These are phyloP conservation scores for pig (Sus scrofa) DNA, from an alignment of 2,113 vertebrate genomes.

Conservation along the genomic window DNA sequence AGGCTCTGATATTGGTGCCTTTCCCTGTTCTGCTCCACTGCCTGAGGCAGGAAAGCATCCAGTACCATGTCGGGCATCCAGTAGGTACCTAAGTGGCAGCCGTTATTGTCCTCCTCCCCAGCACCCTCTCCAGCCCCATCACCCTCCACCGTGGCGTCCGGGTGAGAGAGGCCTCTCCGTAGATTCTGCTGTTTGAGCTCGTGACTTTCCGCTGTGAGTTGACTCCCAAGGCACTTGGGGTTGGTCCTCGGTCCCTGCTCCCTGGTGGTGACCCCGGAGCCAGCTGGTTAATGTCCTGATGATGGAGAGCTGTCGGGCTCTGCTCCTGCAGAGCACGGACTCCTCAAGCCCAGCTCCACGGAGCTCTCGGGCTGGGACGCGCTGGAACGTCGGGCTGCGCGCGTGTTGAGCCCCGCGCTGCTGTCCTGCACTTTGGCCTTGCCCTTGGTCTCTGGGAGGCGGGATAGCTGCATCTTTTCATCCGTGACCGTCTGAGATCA, in stretches of 20 bases:
- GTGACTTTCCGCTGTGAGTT: not conserved
- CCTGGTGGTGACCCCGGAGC: not conserved
- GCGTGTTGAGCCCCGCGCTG: no score
- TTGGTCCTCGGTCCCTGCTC: not conserved
- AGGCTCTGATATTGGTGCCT: not conserved
- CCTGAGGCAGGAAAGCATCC: fast-evolving
- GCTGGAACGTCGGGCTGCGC: fast-evolving
- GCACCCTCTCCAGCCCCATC: no score
- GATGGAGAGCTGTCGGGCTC: not conserved
- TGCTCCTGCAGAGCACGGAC: not conserved
- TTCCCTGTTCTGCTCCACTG: no score
- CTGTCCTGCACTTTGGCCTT: not conserved
- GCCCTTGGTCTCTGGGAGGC: not conserved
- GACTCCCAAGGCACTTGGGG: not conserved
- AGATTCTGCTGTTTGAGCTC: not conserved
- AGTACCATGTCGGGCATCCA: fast-evolving
- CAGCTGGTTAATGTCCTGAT: not conserved
- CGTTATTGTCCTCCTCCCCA: not conserved
- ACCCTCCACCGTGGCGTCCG: not conserved
- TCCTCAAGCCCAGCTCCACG: not conserved
- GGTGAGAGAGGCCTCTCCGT: no score
- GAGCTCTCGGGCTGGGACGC: not conserved
- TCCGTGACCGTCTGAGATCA: not conserved
- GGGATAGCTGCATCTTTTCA: not conserved
- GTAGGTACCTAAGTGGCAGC: not conserved